These are phyloP conservation scores for Orchestia grillus DNA, from an alignment of 1,140 invertebrate species.

Conservation along the genomic window DNA sequence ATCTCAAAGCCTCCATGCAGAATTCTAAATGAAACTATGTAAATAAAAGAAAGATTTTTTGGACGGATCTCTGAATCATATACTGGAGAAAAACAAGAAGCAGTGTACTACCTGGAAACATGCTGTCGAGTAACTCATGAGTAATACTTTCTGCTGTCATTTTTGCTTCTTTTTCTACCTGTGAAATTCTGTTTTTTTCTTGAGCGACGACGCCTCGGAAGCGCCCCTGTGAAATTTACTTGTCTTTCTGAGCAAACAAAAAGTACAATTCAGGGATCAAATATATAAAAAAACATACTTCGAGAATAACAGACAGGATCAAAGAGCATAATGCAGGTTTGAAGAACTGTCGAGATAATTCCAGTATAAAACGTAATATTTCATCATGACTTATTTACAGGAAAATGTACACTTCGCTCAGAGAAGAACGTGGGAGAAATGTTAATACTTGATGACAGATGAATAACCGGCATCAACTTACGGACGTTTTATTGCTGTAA, in stretches of 20 bases:
- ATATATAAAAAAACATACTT: neutral
- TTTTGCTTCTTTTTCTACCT: too few species aligned
- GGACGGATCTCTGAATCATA: neutral
- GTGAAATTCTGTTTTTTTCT: neutral
- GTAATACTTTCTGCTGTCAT: neutral
- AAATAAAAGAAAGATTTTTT: neutral
- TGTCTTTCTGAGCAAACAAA: neutral
- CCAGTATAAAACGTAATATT: neutral
- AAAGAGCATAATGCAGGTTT: neutral
- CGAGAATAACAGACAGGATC: neutral
- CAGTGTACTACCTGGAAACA: too few species aligned
- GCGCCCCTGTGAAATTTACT: too few species aligned
- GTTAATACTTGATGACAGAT: neutral
- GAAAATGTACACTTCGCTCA: neutral
- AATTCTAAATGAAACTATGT: neutral
- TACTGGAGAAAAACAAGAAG: too few species aligned
- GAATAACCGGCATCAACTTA: neutral
- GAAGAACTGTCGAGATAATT: neutral
- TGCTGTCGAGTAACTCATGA: neutral
- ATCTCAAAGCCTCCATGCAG: neutral
- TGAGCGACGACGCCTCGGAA: neutral
- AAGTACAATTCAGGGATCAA: neutral
- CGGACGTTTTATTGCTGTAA: neutral
- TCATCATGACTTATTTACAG: neutral
- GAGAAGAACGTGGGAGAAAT: neutral